Conservation (phyloP, 2,113 vertebrate species). For the Garra rufa region DNA sequence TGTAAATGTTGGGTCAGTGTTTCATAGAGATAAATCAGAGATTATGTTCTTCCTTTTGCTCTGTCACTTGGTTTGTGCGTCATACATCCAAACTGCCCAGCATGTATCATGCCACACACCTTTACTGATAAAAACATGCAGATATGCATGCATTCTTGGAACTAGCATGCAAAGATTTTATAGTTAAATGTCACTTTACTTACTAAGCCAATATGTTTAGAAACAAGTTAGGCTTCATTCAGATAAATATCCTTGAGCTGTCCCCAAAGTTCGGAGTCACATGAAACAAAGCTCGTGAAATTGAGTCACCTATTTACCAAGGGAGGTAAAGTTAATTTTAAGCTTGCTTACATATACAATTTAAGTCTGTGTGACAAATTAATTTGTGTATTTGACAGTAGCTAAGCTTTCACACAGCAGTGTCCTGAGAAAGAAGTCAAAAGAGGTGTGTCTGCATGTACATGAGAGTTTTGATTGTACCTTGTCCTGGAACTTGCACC, state of each 20-base stretch:
- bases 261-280: constrained; percentile 9
- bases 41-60: background rate
- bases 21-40: constrained; percentile 17
- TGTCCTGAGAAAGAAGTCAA: background rate
- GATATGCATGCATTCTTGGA: constrained; percentile 40
- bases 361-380: constrained; percentile 43
- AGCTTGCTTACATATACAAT: constrained; percentile 64
- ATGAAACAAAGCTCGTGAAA: constrained; percentile 1
- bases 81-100: background rate
- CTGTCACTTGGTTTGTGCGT: constrained; percentile 1
- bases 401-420: background rate
- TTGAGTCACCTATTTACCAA: constrained; percentile 35
- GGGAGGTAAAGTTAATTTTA: constrained; percentile 19
- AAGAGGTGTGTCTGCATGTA: constrained; percentile 12
- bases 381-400: constrained; percentile 41
- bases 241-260: background rate
- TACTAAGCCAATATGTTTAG: background rate
- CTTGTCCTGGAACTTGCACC: constrained; percentile 56
- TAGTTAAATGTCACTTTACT: background rate
- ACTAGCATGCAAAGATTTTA: background rate
- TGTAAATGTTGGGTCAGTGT: background rate
- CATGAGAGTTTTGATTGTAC: constrained; percentile 57
- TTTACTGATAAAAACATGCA: constrained; percentile 22
- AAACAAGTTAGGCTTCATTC: constrained; percentile 4
- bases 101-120: background rate